Conservation (phyloP, 2,797 vertebrate genomes). For the Psittacula derbiana region DNA sequence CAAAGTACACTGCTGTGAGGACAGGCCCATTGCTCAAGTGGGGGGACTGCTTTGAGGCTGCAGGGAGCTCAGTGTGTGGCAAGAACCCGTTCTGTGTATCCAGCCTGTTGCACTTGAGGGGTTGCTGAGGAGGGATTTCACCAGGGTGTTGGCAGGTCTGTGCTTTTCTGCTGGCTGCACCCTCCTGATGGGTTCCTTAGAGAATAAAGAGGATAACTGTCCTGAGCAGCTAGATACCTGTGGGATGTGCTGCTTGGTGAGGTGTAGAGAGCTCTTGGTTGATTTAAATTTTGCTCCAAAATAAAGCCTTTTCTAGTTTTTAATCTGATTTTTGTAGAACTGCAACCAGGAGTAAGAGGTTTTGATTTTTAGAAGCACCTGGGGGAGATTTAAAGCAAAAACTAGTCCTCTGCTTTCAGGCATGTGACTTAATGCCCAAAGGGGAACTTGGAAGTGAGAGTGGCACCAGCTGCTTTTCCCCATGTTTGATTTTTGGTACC, state of each 20-base stretch:
- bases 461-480: slow-evolving; percentile 4
- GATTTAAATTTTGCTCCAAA: background rate
- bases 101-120: background rate
- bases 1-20: background rate
- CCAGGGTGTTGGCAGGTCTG: background rate
- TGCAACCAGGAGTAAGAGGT: background rate
- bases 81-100: background rate
- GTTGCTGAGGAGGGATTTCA: background rate
- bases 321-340: background rate
- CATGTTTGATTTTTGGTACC: background rate
- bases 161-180: background rate
- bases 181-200: background rate
- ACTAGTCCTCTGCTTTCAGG: background rate
- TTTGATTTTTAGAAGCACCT: background rate
- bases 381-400: background rate
- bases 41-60: background rate
- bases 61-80: background rate
- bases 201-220: background rate
- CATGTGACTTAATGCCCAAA: background rate
- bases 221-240: background rate
- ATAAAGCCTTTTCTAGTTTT: background rate
- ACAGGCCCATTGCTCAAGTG: fast-evolving
- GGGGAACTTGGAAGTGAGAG: slow-evolving; percentile 31
- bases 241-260: background rate
- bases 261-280: background rate